Evolutionary conservation across 2,888 invertebrate genomes (phyloP).

Genomic region (Sphaeridia pumilis): DNA sequence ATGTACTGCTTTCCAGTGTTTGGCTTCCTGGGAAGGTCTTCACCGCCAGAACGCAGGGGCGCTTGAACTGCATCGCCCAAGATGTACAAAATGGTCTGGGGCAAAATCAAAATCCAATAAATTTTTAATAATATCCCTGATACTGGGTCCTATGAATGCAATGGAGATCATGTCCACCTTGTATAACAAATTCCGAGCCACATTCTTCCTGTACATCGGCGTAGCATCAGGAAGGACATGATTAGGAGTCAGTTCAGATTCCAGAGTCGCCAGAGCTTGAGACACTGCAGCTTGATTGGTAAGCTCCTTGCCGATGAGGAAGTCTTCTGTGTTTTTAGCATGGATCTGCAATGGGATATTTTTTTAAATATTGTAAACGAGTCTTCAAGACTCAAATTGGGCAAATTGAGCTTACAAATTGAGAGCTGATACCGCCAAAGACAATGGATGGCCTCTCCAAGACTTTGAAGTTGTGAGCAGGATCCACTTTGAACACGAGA

Average conservation of each 20-base stretch:
- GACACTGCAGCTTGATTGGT: conserved; percentile 45
- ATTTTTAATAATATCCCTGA: too few relatives aligned
- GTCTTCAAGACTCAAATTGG: too few relatives aligned
- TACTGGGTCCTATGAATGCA: too few relatives aligned
- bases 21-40: conserved; percentile 48
- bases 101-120: too few relatives aligned
- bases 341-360: conserved; percentile 16
- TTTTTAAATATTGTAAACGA: too few relatives aligned
- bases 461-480: conserved; percentile 44
- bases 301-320: conserved; percentile 30
- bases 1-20: conserved; percentile 59
- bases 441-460: conserved; percentile 39
- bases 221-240: conserved; percentile 54
- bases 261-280: conserved; percentile 46
- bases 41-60: conserved; percentile 47
- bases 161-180: too few relatives aligned
- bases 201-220: conserved; percentile 53
- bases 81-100: too few relatives aligned
- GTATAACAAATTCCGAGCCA: conserved; percentile 65
- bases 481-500: conserved; percentile 51
- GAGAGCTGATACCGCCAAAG: conserved; percentile 39
- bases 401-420: conserved; percentile 34
- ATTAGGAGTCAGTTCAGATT: conserved; percentile 53
- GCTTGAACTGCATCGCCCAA: conserved; percentile 3
- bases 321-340: conserved; percentile 15